Evolutionary conservation across 2,888 invertebrate species (phyloP).

Genomic region (Oligia strigilis): DNA sequence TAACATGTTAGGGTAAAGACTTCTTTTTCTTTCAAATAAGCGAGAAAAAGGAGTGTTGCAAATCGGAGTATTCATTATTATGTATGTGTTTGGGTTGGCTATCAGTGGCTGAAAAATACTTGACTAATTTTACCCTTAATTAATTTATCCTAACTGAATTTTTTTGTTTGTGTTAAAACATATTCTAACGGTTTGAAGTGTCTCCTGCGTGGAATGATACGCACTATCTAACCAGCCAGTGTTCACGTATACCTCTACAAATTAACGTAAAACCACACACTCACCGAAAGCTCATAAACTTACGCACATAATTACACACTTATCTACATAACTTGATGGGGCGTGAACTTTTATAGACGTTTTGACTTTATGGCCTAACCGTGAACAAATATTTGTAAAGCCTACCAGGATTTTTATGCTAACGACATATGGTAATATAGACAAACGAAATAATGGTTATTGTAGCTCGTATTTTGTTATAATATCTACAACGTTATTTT

Average conservation of each 20-base stretch:
- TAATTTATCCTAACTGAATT: too few relatives aligned
- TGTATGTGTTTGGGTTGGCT: background rate
- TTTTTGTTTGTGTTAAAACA: background rate
- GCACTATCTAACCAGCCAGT: background rate
- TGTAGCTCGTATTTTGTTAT: background rate
- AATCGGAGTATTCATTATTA: background rate
- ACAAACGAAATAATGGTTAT: conserved; percentile 16
- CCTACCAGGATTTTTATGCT: conserved; percentile 51
- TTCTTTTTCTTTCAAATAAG: background rate
- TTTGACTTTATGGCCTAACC: conserved; percentile 41
- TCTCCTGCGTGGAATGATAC: background rate
- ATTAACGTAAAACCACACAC: conserved; percentile 43
- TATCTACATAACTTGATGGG: conserved; percentile 59
- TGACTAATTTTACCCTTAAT: background rate
- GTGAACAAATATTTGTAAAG: conserved; percentile 39
- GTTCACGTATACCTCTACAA: conserved; percentile 20
- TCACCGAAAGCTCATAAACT: conserved; percentile 37
- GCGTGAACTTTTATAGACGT: conserved; percentile 62
- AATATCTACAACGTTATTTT: background rate
- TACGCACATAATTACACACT: conserved; percentile 52
- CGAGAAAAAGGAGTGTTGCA: background rate
- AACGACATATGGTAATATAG: conserved; percentile 12
- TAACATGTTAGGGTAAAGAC: background rate
- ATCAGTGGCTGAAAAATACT: background rate
- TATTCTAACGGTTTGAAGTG: background rate